These are phyloP conservation scores for Invenusta paracnida DNA, from an alignment of 2,888 invertebrate species.

Conservation along the genomic window DNA sequence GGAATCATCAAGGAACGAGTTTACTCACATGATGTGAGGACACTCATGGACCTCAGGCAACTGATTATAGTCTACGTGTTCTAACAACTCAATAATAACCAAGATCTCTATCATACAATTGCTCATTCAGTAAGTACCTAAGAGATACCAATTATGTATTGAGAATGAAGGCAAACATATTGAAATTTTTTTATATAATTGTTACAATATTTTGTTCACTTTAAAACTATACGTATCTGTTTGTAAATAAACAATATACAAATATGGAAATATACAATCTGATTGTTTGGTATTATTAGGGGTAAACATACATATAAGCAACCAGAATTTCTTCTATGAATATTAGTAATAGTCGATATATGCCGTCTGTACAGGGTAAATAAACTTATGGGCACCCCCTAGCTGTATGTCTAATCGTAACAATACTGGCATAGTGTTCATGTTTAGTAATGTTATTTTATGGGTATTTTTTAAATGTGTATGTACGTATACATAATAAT, in stretches of 20 bases:
- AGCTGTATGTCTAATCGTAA: too few relatives aligned
- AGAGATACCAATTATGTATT: background rate
- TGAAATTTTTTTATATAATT: background rate
- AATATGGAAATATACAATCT: background rate
- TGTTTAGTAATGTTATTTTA: too few relatives aligned
- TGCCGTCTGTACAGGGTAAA: too few relatives aligned
- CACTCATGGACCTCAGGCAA: background rate
- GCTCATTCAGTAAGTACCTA: background rate
- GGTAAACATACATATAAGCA: too few relatives aligned
- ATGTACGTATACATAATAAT: too few relatives aligned
- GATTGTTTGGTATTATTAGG: background rate
- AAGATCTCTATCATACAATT: background rate
- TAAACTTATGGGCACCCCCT: too few relatives aligned
- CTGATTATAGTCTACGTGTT: too few relatives aligned
- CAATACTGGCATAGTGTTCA: too few relatives aligned
- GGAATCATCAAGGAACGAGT: background rate
- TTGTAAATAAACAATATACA: background rate
- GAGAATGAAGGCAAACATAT: background rate
- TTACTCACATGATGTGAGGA: background rate
- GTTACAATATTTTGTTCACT: background rate
- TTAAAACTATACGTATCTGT: background rate
- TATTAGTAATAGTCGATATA: too few relatives aligned
- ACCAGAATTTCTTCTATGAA: too few relatives aligned
- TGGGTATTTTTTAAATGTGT: too few relatives aligned
- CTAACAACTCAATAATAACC: background rate